Percentiles rank a stretch among this genome's conserved stretches.
These are phyloP conservation scores for Philopotamus ludificatus DNA, from an alignment of 1,140 invertebrate species.

Conservation along the genomic window DNA sequence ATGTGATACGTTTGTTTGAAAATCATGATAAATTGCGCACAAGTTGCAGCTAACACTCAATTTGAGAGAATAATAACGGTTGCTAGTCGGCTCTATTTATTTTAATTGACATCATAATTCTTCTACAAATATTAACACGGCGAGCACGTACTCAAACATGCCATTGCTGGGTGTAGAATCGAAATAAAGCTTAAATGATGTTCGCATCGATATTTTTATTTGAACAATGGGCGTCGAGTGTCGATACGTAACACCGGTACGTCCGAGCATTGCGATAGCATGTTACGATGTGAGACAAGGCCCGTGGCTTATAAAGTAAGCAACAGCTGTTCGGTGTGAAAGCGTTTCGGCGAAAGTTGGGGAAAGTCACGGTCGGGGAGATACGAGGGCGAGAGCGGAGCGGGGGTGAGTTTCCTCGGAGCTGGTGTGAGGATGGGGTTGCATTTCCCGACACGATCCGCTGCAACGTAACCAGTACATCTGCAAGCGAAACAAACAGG, in stretches of 20 bases:
- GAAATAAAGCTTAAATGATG: no score
- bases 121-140: neutral
- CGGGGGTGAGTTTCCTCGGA: neutral
- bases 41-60: no score
- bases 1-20: no score
- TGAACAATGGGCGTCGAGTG: no score
- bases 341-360: slow-evolving; percentile 20
- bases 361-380: slow-evolving; percentile 22
- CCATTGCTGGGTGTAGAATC: neutral
- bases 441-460: slow-evolving; percentile 24
- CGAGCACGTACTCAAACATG: neutral
- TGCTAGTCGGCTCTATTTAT: no score
- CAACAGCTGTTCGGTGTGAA: slow-evolving; percentile 23
- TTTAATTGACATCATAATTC: neutral
- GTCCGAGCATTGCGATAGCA: no score
- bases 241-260: no score
- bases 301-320: neutral
- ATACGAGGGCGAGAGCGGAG: neutral
- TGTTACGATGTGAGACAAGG: neutral
- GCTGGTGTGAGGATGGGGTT: slow-evolving; percentile 11
- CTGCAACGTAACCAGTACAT: slow-evolving; percentile 16
- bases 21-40: no score
- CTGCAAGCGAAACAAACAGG: slow-evolving; percentile 5
- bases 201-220: no score
- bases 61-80: no score